Evolutionary conservation across 1,140 invertebrate species (phyloP).

Genomic region (Lasioglossum albipes): DNA sequence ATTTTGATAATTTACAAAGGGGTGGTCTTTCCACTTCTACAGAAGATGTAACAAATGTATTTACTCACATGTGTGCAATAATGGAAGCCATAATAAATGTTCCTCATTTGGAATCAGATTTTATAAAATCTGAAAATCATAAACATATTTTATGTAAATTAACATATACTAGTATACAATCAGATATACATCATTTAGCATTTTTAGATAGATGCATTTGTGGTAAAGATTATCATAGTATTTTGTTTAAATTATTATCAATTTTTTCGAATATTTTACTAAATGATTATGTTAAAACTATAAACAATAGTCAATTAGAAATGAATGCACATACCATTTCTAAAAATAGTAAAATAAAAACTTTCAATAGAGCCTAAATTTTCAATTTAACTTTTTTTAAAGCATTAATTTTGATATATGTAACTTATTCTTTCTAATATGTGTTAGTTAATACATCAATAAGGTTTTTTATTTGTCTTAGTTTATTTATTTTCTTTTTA

Average conservation of each 20-base stretch:
- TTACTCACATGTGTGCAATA: constrained; percentile 1
- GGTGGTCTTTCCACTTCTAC: not conserved
- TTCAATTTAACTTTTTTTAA: too few relatives aligned
- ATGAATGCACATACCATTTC: too few relatives aligned
- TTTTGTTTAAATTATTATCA: constrained; percentile 11
- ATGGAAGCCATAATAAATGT: constrained; percentile 18
- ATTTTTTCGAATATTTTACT: constrained; percentile 9
- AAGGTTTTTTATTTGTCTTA: too few relatives aligned
- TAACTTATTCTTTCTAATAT: too few relatives aligned
- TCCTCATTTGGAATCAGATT: not conserved
- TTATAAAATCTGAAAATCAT: not conserved
- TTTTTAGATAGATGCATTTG: constrained; percentile 2
- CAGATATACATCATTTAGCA: constrained; percentile 9
- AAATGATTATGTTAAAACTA: not conserved
- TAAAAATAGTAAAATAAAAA: too few relatives aligned
- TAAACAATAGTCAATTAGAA: too few relatives aligned
- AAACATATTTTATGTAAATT: constrained; percentile 9
- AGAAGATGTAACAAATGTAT: not conserved
- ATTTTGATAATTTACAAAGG: constrained; percentile 12
- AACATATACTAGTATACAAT: constrained; percentile 9
- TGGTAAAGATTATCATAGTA: not conserved
- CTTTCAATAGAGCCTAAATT: too few relatives aligned
- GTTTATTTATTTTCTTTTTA: not conserved
- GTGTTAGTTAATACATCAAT: too few relatives aligned
- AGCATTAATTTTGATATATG: too few relatives aligned